These are phyloP conservation scores for Tenodera sinensis DNA, from an alignment of 2,888 invertebrate species.

Conservation along the genomic window DNA sequence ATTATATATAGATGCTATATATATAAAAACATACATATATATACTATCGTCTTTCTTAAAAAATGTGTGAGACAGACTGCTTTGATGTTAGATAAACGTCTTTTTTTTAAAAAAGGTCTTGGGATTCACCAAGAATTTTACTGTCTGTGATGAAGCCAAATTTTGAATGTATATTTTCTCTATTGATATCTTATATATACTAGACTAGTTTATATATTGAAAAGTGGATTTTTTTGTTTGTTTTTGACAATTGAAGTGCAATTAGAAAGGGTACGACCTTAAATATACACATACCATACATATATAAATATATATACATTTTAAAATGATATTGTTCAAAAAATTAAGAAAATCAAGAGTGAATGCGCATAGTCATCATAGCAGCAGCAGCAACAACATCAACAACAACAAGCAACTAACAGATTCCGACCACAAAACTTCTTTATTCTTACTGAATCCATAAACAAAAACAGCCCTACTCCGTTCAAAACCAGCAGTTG, in stretches of 20 bases:
- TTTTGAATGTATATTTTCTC: conserved; percentile 59
- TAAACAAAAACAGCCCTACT: background rate
- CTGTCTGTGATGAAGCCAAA: conserved; percentile 59
- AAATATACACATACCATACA: conserved; percentile 25
- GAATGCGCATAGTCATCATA: background rate
- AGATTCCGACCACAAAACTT: conserved; percentile 21
- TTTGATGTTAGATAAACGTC: conserved; percentile 27
- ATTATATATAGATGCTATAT: background rate
- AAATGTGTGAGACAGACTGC: conserved; percentile 30
- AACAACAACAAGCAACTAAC: conserved; percentile 18
- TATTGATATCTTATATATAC: conserved; percentile 51
- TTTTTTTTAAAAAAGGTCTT: conserved; percentile 25
- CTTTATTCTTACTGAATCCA: background rate
- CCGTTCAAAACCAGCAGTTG: background rate
- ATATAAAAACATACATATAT: background rate
- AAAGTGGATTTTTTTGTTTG: conserved; percentile 43
- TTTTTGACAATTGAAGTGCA: conserved; percentile 57
- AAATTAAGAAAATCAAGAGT: conserved; percentile 18
- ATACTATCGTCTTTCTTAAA: conserved; percentile 23
- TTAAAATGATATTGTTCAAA: conserved; percentile 20
- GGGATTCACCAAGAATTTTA: conserved; percentile 35
- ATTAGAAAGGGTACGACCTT: conserved; percentile 48
- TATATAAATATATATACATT: conserved; percentile 29
- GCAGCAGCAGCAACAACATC: conserved; percentile 14
- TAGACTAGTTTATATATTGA: conserved; percentile 36